A percentile compares a stretch with the other conserved stretches of the same genome.
phyloP scores from a whole-genome alignment of 1,140 invertebrate genomes.

The Drosophila truncata region DNA sequence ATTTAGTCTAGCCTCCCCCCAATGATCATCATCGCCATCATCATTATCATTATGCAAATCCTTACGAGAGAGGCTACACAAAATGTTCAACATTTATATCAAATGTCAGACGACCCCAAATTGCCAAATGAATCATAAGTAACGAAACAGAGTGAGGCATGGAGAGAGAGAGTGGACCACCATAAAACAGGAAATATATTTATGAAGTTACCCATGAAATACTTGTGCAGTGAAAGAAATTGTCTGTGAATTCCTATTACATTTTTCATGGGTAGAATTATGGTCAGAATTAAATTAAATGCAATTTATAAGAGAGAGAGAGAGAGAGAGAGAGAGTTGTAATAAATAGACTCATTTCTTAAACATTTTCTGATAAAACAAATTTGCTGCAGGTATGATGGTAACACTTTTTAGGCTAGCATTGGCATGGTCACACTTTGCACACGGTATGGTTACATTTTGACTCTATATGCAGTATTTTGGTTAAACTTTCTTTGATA shows the following conservation, averaged over 20 bases:
- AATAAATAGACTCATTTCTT: neutral
- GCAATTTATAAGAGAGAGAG: neutral
- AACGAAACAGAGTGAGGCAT: conserved; percentile 24
- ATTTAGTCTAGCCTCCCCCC: conserved; percentile 25
- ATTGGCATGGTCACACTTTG: neutral
- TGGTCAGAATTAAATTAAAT: neutral
- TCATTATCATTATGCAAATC: conserved; percentile 71
- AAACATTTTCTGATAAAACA: neutral
- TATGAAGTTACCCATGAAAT: conserved; percentile 62
- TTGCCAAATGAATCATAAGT: conserved; percentile 81
- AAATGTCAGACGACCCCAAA: conserved; percentile 75
- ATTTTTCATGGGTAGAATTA: neutral
- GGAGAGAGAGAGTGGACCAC: conserved; percentile 51
- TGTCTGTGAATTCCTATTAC: neutral
- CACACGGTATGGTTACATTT: neutral
- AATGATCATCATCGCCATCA: conserved; percentile 48
- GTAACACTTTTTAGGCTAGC: neutral
- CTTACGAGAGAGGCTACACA: conserved; percentile 49
- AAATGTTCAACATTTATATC: conserved; percentile 72
- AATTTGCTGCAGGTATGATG: neutral
- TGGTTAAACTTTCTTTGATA: neutral
- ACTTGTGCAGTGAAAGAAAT: conserved; percentile 22
- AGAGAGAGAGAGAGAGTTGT: no score
- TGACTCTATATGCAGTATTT: neutral
- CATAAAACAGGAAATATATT: conserved; percentile 79